phyloP scores from a whole-genome alignment of 2,797 vertebrate species.

The Lophius americanus region DNA sequence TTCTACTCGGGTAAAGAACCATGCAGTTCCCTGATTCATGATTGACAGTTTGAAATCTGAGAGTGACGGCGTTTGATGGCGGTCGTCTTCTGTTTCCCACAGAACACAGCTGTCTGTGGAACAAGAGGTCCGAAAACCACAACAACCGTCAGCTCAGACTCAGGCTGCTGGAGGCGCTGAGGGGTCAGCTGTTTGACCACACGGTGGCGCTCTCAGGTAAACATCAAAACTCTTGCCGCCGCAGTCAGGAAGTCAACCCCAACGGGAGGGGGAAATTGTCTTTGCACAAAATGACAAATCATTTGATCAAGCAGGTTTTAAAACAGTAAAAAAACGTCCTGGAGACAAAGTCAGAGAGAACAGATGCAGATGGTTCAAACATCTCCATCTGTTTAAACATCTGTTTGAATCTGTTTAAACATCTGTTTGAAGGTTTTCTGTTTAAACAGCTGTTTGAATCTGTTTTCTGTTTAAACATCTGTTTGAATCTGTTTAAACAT shows the following conservation, averaged over 20 bases:
- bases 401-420: too few species aligned
- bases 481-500: too few species aligned
- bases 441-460: too few species aligned
- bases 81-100: constrained; percentile 14
- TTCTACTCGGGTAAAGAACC: constrained; percentile 60
- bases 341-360: too few species aligned
- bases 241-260: not conserved
- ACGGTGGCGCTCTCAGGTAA: constrained; percentile 54
- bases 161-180: constrained; percentile 59
- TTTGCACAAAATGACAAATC: too few species aligned
- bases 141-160: constrained; percentile 65
- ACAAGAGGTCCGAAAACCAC: constrained; percentile 68
- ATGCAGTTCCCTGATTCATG: not conserved
- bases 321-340: too few species aligned
- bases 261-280: not conserved
- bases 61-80: not conserved
- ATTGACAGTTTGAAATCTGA: not conserved
- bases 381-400: too few species aligned
- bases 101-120: constrained; percentile 71
- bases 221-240: not conserved
- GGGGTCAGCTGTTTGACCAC: constrained; percentile 51
- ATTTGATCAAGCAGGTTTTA: too few species aligned
- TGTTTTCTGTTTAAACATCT: too few species aligned
- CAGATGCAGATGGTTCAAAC: too few species aligned
- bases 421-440: too few species aligned